phyloP scores from a whole-genome alignment of 2,888 invertebrate species.

The Cephus pygmeus region DNA sequence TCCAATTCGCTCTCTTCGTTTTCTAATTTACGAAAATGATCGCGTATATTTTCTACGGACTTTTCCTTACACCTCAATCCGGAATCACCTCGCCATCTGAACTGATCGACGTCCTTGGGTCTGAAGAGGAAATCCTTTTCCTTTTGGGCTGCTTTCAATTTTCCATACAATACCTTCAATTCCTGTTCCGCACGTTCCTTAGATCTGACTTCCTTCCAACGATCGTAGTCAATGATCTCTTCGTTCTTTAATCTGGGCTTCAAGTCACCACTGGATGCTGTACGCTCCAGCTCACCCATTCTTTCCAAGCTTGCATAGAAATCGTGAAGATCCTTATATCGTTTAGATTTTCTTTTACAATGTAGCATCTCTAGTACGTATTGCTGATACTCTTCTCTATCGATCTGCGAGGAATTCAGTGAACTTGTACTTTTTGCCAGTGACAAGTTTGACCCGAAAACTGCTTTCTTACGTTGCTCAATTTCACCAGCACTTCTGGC shows the following conservation, averaged over 20 bases:
- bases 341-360: constrained; percentile 77
- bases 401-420: constrained; percentile 61
- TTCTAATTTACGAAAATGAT: constrained; percentile 77
- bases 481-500: constrained; percentile 77
- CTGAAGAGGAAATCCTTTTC: constrained; percentile 87
- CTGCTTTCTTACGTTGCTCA: constrained; percentile 57
- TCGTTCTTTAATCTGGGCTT: constrained; percentile 80
- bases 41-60: constrained; percentile 87
- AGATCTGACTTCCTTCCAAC: constrained; percentile 84
- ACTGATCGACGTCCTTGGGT: constrained; percentile 78
- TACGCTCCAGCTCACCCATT: constrained; percentile 83
- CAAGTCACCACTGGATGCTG: constrained; percentile 77
- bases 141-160: constrained; percentile 81
- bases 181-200: constrained; percentile 87
- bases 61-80: constrained; percentile 85
- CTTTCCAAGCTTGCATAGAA: constrained; percentile 89
- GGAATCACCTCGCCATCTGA: constrained; percentile 80
- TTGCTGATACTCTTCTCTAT: constrained; percentile 75
- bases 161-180: constrained; percentile 79
- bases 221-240: constrained; percentile 87
- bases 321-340: constrained; percentile 85
- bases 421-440: constrained; percentile 67
- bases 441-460: constrained; percentile 52
- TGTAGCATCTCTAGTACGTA: constrained; percentile 76
- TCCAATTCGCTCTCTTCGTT: constrained; percentile 68